Conservation (phyloP, 2,113 vertebrate species). For the Plecotus auritus region DNA sequence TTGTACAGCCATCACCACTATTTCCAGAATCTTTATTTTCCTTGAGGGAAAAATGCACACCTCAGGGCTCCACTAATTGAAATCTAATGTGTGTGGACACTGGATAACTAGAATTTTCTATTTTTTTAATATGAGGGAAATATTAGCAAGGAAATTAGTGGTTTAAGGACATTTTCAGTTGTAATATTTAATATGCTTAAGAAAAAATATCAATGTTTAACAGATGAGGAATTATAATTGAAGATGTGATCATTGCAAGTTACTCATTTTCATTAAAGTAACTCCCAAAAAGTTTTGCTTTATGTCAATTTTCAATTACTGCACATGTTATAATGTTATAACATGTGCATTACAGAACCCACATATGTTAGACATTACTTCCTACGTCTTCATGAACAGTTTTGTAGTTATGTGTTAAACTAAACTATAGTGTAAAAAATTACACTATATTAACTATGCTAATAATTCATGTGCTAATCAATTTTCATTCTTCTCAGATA, state of each 20-base stretch:
- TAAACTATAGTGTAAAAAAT: neutral
- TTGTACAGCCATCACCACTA: neutral
- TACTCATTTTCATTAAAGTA: neutral
- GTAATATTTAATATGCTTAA: neutral
- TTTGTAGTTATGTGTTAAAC: neutral
- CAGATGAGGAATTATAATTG: neutral
- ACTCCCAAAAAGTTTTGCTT: neutral
- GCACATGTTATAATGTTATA: neutral
- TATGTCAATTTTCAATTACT: neutral
- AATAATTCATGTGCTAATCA: neutral
- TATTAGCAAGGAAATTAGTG: neutral
- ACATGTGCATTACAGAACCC: neutral
- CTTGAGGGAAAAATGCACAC: neutral
- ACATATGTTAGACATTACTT: neutral
- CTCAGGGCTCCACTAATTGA: neutral
- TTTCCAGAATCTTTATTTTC: neutral
- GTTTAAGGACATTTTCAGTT: neutral
- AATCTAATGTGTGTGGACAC: neutral
- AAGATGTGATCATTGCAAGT: neutral
- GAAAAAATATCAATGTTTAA: constrained; percentile 12
- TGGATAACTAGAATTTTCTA: neutral
- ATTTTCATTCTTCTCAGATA: neutral
- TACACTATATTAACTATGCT: neutral
- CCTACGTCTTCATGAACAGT: neutral
- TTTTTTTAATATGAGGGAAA: neutral